Conservation (phyloP, 2,797 vertebrate species). For the Falco naumanni region DNA sequence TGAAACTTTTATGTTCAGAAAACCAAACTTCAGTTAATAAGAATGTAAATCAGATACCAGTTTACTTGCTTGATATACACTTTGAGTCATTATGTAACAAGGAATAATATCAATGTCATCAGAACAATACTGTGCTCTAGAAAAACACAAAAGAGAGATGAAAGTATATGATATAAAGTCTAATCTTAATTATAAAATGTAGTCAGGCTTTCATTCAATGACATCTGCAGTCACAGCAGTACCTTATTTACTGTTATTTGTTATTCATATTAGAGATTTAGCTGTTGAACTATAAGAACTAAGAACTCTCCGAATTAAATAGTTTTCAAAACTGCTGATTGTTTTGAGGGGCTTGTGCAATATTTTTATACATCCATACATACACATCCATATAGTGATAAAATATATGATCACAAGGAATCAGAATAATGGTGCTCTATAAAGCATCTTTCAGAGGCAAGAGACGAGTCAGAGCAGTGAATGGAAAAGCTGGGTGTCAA, state of each 20-base stretch:
- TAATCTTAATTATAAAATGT: conserved; percentile 27
- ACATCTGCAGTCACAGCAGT: neutral
- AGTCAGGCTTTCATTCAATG: neutral
- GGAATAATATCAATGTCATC: neutral
- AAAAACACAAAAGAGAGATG: neutral
- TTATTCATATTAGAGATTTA: neutral
- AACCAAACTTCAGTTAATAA: neutral
- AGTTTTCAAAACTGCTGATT: neutral
- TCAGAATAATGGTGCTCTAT: neutral
- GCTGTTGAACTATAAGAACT: neutral
- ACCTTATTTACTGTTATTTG: neutral
- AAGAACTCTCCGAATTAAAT: neutral
- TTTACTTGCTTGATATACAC: neutral
- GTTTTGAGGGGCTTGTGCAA: neutral
- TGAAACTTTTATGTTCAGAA: neutral
- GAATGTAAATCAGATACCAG: conserved; percentile 10
- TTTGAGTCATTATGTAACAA: conserved; percentile 15
- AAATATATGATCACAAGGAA: neutral
- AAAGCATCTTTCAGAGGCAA: neutral
- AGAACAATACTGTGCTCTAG: neutral
- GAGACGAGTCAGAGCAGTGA: neutral
- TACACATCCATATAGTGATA: neutral
- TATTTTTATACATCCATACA: neutral
- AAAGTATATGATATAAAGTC: neutral
- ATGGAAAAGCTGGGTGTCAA: neutral